Conservation (phyloP, 1,140 invertebrate species). For the Tetramorium alpestre region DNA sequence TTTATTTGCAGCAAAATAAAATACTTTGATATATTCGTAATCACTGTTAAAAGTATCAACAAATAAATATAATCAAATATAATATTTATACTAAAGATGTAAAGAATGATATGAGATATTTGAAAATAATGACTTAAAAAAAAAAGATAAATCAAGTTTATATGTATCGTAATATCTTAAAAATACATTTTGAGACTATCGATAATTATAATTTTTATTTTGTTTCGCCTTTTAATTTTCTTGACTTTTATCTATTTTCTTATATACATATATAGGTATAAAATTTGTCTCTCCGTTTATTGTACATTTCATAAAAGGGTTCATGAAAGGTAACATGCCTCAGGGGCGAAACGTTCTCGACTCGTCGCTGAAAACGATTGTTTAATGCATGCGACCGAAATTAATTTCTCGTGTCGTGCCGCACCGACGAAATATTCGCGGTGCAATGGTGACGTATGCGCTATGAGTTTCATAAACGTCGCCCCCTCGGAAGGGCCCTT, state of each 20-base stretch:
- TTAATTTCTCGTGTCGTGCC: conserved; percentile 37
- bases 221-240: background rate
- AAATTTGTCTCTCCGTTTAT: background rate
- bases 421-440: conserved; percentile 36
- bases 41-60: background rate
- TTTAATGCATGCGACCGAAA: conserved; percentile 31
- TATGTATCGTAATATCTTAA: background rate
- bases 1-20: background rate
- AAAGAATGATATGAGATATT: background rate
- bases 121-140: background rate
- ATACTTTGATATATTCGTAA: background rate
- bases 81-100: too few relatives aligned
- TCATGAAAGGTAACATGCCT: background rate
- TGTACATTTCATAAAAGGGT: background rate
- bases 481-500: background rate
- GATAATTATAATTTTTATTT: background rate
- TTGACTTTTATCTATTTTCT: background rate
- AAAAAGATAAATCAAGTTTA: background rate
- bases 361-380: conserved; percentile 7
- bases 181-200: background rate
- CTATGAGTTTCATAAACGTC: conserved; percentile 17
- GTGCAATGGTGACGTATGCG: background rate
- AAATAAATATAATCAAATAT: too few relatives aligned
- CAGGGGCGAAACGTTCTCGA: background rate
- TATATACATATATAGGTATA: background rate